Conservation (phyloP, 2,888 invertebrate genomes). For the Stratiomys singularior region DNA sequence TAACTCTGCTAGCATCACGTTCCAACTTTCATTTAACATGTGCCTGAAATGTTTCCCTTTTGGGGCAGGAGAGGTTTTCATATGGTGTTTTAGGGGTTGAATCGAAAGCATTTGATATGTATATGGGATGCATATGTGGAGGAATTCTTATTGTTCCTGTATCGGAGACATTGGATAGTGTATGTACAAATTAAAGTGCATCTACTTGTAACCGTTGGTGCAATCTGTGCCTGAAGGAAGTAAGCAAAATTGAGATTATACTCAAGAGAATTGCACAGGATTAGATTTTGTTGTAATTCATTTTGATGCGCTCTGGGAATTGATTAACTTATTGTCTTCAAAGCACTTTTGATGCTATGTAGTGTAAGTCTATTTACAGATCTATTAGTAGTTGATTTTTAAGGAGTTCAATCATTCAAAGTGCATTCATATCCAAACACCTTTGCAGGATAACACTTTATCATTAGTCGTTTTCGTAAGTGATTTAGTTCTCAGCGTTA, state of each 20-base stretch:
- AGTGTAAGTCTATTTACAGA: too few species aligned
- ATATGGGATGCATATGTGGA: not conserved
- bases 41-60: too few species aligned
- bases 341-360: too few species aligned
- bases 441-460: too few species aligned
- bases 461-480: too few species aligned
- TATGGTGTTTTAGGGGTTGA: too few species aligned
- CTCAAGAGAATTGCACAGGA: not conserved
- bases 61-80: too few species aligned
- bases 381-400: too few species aligned
- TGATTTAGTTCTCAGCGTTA: too few species aligned
- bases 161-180: not conserved
- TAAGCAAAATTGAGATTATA: not conserved
- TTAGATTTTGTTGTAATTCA: not conserved
- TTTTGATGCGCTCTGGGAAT: not conserved
- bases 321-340: not conserved
- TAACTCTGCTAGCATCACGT: not conserved
- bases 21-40: not conserved
- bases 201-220: not conserved
- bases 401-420: too few species aligned
- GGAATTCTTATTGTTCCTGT: not conserved
- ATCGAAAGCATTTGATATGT: not conserved
- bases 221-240: slow-evolving; percentile 24
- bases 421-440: too few species aligned
- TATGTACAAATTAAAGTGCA: not conserved